Evolutionary conservation across 1,140 invertebrate genomes (phyloP).

Genomic region (Helicorthomorpha holstii): DNA sequence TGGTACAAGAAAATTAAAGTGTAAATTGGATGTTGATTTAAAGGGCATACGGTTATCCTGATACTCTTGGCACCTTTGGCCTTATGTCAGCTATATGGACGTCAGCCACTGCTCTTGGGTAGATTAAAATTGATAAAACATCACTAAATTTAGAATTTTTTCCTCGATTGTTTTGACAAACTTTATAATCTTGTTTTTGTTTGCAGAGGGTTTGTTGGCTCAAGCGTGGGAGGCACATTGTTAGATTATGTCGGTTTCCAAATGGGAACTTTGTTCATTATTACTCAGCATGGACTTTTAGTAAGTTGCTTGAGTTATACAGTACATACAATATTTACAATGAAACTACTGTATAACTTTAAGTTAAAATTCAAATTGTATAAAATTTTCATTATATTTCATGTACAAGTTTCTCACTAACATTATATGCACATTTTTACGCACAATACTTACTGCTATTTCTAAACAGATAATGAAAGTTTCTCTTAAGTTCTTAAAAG

Average conservation of each 20-base stretch:
- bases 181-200: background rate
- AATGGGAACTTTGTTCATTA: slow-evolving; percentile 50
- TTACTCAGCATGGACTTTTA: slow-evolving; percentile 41
- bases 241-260: slow-evolving; percentile 53
- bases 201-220: slow-evolving; percentile 50
- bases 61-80: slow-evolving; percentile 64
- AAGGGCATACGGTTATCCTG: slow-evolving; percentile 51
- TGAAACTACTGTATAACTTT: too few species aligned
- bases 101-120: slow-evolving; percentile 59
- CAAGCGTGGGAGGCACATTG: slow-evolving; percentile 54
- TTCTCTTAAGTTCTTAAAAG: too few species aligned
- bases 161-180: background rate
- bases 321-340: too few species aligned
- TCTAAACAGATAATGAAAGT: too few species aligned
- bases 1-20: background rate
- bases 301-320: too few species aligned
- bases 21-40: slow-evolving; percentile 11
- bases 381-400: too few species aligned
- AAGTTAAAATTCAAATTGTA: too few species aligned
- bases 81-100: slow-evolving; percentile 70
- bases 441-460: too few species aligned
- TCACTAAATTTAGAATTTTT: background rate
- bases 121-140: background rate
- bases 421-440: too few species aligned
- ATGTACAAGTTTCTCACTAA: too few species aligned